Evolutionary conservation across 2,113 vertebrate genomes (phyloP), one percentile per base, ranked within the genome.

Genomic region (Amphilophus citrinellus): DNA sequence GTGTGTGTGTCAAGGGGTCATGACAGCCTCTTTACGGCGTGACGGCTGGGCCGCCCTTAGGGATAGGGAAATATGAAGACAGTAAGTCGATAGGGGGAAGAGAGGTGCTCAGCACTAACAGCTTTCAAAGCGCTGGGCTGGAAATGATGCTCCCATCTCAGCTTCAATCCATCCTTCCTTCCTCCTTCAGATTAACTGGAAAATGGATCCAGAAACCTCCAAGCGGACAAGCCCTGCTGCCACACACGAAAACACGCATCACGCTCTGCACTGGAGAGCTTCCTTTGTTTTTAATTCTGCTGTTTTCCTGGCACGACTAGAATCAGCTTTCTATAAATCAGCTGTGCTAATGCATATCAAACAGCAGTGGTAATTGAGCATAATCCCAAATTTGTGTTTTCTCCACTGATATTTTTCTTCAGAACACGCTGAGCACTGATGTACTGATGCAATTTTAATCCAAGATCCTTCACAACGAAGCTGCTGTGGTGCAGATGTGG

Each of bases 41-140:
- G 89, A 94, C 80, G 90, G 91, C 91, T 87, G 66, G 86, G 79
- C 71, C 39, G 76, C 87, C 85, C 86, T 63, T 8, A 61, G 92
- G 83, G 61, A 65, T 58, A 79, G 78, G 77, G 79, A 94, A 93
- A 93, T 92, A 94, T 93, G 88, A 93, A 93, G 94, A 94, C 93
- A 95, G 92, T 44, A 94, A 93, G 92, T 95, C 94, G 83, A 95
- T 94, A 92, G 61, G 1, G 60, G 84, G 88, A 53, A 90, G 85
- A 90, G 88, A 91, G 91, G 86, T 89, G 88, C 90, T 90, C 81
- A 84, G 84, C 42, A 50, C 86, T 92, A 90, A 88, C 84, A 63
- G 91, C 47, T 89, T 91, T 89, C 87, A 90, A 94, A 80, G 82
- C 57, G 27, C 60, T 84, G 90, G 80, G 39, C 83, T 92, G 86